Conservation (phyloP, 1,140 invertebrate species). For the Pararge aegeria region DNA sequence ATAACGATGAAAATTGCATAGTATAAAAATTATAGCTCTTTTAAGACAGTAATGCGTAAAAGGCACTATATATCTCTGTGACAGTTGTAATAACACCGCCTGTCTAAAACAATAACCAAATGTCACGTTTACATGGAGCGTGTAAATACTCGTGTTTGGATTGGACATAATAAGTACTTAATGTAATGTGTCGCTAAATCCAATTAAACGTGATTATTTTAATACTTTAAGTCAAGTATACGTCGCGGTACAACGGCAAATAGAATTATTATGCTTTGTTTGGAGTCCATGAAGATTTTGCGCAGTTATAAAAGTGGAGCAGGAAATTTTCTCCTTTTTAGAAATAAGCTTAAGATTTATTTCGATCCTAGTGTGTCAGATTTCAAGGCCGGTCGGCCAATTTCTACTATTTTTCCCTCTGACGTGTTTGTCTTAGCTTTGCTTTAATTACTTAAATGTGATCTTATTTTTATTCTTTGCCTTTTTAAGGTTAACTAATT, state of each 20-base stretch:
- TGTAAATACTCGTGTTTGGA: not conserved
- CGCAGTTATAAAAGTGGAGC: constrained; percentile 14
- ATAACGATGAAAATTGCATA: too few species aligned
- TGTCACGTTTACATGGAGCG: not conserved
- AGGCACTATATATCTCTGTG: too few species aligned
- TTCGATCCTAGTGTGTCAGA: too few species aligned
- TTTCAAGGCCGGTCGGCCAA: too few species aligned
- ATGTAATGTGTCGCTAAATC: constrained; percentile 1
- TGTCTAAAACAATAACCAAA: constrained; percentile 2
- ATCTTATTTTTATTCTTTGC: too few species aligned
- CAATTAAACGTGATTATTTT: constrained; percentile 2
- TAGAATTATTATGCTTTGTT: not conserved
- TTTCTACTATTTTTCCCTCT: too few species aligned
- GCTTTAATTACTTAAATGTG: too few species aligned
- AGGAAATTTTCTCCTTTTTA: constrained; percentile 22
- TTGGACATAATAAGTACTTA: not conserved
- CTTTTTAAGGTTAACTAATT: too few species aligned
- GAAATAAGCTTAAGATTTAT: constrained; percentile 14
- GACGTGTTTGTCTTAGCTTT: too few species aligned
- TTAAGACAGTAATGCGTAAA: not conserved
- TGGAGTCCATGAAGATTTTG: constrained; percentile 24
- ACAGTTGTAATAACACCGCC: not conserved
- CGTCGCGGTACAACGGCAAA: not conserved
- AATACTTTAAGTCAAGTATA: not conserved
- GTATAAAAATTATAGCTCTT: not conserved